These are phyloP conservation scores for Alfaro cultratus DNA, from an alignment of 2,797 vertebrate species.

Conservation along the genomic window DNA sequence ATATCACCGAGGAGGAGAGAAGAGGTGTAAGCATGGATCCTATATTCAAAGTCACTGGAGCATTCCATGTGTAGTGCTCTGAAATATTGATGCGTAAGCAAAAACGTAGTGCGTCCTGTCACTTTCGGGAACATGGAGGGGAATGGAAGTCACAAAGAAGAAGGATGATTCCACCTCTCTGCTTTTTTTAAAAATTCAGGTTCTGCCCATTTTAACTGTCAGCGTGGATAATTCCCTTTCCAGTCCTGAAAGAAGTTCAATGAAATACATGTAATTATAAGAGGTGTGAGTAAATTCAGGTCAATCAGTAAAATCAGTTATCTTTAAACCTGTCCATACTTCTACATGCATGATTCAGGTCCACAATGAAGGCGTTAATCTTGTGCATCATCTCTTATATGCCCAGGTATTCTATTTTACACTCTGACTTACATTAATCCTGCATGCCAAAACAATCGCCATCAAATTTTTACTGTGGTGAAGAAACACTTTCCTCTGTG, in stretches of 20 bases:
- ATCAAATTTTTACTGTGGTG: conserved; percentile 71
- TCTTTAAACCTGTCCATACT: conserved; percentile 6
- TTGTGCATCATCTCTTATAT: conserved; percentile 45
- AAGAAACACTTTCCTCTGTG: conserved; percentile 66
- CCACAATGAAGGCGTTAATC: conserved; percentile 51
- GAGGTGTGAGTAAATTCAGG: conserved; percentile 31
- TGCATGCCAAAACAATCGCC: conserved; percentile 52
- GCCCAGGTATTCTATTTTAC: conserved; percentile 65
- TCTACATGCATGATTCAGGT: conserved; percentile 8
- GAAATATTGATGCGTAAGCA: conserved; percentile 84
- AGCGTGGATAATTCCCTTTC: conserved; percentile 57
- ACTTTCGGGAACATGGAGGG: conserved; percentile 71
- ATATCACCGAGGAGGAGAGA: conserved; percentile 72
- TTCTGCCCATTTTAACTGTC: conserved; percentile 65
- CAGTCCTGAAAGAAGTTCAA: conserved; percentile 24
- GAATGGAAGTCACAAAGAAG: conserved; percentile 74
- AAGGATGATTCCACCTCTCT: conserved; percentile 66
- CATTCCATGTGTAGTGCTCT: conserved; percentile 77
- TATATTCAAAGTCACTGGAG: conserved; percentile 78
- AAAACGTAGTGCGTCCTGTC: conserved; percentile 79
- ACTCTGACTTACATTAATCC: conserved; percentile 49
- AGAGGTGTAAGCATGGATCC: conserved; percentile 63
- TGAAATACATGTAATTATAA: conserved; percentile 53
- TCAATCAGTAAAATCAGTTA: conserved; percentile 24
- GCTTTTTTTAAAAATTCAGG: neutral